phyloP scores from a whole-genome alignment of 92 coral and sea anemone genomes.

The Bergia puertoricense region DNA sequence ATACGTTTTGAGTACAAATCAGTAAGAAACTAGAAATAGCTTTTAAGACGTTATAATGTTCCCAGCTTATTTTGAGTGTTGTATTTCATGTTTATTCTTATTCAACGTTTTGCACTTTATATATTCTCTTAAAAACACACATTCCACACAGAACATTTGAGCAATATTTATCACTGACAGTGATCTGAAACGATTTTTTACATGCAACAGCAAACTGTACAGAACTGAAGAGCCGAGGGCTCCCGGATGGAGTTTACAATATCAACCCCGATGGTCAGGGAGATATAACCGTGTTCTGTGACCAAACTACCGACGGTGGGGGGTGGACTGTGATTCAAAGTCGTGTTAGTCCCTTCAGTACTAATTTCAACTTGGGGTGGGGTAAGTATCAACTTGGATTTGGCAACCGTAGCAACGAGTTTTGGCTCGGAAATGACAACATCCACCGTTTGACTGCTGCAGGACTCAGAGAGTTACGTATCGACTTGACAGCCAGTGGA shows the following conservation, averaged over 20 bases:
- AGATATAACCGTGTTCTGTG: constrained; percentile 23
- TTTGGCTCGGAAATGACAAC: constrained; percentile 13
- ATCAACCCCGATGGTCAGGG: constrained; percentile 33
- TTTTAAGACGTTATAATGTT: too few species aligned
- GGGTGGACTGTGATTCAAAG: constrained; percentile 43
- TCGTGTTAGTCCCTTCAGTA: constrained; percentile 1
- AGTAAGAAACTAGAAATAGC: too few species aligned
- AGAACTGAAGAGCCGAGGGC: background rate
- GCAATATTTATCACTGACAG: background rate
- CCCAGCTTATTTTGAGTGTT: too few species aligned
- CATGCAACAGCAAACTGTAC: background rate
- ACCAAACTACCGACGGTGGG: constrained; percentile 41
- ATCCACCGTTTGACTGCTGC: constrained; percentile 7
- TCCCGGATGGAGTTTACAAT: constrained; percentile 15
- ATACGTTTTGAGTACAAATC: too few species aligned
- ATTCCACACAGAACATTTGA: too few species aligned
- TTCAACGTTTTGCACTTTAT: too few species aligned
- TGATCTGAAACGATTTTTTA: too few species aligned
- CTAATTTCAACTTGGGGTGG: background rate
- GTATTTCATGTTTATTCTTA: too few species aligned
- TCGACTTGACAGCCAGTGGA: constrained; percentile 6
- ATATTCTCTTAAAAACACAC: too few species aligned
- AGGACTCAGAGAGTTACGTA: background rate
- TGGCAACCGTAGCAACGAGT: background rate
- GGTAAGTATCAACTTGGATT: background rate